Percentiles rank a stretch among this genome's conserved stretches.
phyloP scores from a whole-genome alignment of 2,797 vertebrate species.

The Pseudomugil gertrudae region DNA sequence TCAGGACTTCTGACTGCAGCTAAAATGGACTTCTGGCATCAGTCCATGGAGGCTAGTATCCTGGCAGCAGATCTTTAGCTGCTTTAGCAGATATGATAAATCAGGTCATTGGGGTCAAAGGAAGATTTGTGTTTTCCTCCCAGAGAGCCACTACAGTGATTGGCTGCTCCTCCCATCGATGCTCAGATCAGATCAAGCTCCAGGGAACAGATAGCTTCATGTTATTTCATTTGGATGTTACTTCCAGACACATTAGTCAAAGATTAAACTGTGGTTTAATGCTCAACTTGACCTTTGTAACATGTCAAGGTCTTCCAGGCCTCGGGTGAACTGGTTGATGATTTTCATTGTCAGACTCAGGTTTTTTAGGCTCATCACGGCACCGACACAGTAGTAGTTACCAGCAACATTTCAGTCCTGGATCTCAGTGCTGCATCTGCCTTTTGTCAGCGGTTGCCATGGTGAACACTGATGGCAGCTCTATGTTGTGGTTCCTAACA shows the following conservation, averaged over 20 bases:
- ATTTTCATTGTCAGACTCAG: not conserved
- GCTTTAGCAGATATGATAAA: too few species aligned
- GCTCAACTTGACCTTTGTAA: not conserved
- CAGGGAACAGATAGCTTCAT: not conserved
- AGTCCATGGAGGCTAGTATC: too few species aligned
- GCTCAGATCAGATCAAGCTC: not conserved
- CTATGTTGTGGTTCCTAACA: too few species aligned
- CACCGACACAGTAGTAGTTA: not conserved
- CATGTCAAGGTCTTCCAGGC: not conserved
- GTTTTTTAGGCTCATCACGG: not conserved
- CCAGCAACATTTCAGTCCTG: too few species aligned
- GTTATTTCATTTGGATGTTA: not conserved
- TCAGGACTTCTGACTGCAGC: not conserved
- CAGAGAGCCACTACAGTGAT: too few species aligned
- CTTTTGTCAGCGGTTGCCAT: too few species aligned
- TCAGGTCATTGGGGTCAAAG: too few species aligned
- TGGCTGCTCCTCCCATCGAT: not conserved
- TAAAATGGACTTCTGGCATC: too few species aligned
- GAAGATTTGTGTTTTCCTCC: too few species aligned
- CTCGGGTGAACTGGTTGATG: not conserved
- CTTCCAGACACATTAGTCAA: not conserved
- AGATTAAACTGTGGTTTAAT: constrained; percentile 4
- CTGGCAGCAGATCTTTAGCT: too few species aligned
- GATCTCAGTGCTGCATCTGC: too few species aligned
- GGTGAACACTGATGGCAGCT: too few species aligned